Evolutionary conservation across 1,140 invertebrate species (phyloP).

Genomic region (Ceratitis capitata): DNA sequence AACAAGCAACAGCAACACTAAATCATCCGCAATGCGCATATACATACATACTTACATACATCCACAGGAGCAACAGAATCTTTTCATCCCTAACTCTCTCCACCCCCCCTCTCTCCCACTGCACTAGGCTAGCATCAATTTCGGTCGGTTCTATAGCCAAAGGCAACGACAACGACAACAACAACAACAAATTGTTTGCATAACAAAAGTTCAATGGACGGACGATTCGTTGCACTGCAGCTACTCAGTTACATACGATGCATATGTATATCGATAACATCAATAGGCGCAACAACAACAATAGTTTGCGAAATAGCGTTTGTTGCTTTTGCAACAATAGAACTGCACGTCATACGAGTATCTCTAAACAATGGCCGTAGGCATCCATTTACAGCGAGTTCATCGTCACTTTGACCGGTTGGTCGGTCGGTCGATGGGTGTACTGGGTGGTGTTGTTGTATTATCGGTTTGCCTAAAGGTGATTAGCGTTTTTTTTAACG

Average conservation of each 20-base stretch:
- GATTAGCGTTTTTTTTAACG: slow-evolving; percentile 1
- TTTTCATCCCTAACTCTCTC: not conserved
- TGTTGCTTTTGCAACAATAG: not conserved
- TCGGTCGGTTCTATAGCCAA: not conserved
- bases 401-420: not conserved
- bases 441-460: no score
- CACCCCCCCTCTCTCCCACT: not conserved
- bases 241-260: not conserved
- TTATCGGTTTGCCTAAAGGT: not conserved
- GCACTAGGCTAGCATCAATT: not conserved
- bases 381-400: not conserved
- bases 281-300: not conserved
- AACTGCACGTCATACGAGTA: not conserved
- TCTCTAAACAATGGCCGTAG: not conserved
- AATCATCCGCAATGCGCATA: not conserved
- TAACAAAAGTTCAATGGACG: not conserved
- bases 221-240: not conserved
- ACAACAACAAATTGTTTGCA: not conserved
- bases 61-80: no score
- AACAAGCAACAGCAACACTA: not conserved
- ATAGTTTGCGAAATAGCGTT: not conserved
- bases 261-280: not conserved
- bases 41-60: not conserved
- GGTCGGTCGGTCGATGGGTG: no score
- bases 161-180: no score